Conservation (phyloP, 92 coral and sea anemone genomes). For the Micromussa lordhowensis region DNA sequence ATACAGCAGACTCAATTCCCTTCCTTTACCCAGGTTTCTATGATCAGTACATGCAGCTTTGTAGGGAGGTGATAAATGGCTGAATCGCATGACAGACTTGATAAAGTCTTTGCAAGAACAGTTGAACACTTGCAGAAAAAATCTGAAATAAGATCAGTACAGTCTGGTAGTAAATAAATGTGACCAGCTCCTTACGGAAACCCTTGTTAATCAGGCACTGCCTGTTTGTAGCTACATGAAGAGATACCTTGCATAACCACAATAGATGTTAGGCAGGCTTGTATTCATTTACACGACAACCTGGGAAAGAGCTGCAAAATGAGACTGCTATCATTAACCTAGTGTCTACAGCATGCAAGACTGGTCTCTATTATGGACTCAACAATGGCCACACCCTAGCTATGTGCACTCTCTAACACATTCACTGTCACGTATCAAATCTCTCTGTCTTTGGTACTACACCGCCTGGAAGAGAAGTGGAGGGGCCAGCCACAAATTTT, state of each 20-base stretch:
- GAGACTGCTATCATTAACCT: not conserved
- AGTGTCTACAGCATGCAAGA: not conserved
- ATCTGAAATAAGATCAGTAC: not conserved
- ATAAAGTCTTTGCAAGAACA: not conserved
- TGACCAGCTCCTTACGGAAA: too few species aligned
- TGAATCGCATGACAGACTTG: not conserved
- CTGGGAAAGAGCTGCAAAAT: not conserved
- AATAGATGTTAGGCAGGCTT: not conserved
- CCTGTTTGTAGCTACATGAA: not conserved
- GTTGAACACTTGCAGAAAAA: not conserved
- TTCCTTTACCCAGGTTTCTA: not conserved
- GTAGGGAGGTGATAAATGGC: not conserved
- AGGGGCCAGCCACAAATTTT: conserved; percentile 5
- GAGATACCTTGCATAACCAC: not conserved
- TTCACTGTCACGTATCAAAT: conserved; percentile 60
- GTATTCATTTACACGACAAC: not conserved
- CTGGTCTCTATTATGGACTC: not conserved
- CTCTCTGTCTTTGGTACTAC: conserved; percentile 65
- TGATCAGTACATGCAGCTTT: not conserved
- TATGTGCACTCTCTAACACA: not conserved
- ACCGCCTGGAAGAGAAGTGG: conserved; percentile 38
- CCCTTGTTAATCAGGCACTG: not conserved
- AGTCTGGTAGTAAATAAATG: not conserved
- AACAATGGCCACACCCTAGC: not conserved
- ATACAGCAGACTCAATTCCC: not conserved